phyloP scores from a whole-genome alignment of 2,888 invertebrate genomes.

The Lycophotia porphyrea region DNA sequence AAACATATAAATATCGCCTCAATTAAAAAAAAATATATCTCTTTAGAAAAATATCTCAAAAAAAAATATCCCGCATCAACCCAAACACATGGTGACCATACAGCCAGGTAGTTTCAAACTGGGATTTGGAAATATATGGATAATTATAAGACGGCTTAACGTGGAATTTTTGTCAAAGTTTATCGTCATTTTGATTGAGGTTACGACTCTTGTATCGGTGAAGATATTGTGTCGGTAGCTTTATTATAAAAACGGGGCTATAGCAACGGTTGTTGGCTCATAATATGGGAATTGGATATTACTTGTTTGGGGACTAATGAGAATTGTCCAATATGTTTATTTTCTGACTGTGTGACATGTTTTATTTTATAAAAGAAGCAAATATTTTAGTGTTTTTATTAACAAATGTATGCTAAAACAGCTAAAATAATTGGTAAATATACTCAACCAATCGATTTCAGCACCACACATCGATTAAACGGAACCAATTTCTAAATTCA shows the following conservation, averaged over 20 bases:
- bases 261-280: constrained; percentile 42
- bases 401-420: background rate
- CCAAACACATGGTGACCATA: constrained; percentile 39
- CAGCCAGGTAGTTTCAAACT: constrained; percentile 85
- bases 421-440: background rate
- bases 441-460: constrained; percentile 11
- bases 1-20: background rate
- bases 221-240: constrained; percentile 85
- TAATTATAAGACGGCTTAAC: constrained; percentile 90
- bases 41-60: background rate
- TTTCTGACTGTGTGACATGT: background rate
- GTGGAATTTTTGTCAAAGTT: constrained; percentile 90
- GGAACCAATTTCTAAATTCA: constrained; percentile 40
- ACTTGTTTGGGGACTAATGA: constrained; percentile 19
- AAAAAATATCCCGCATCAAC: background rate
- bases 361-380: background rate
- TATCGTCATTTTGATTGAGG: constrained; percentile 90
- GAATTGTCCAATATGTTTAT: constrained; percentile 14
- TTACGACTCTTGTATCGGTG: constrained; percentile 82
- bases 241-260: constrained; percentile 72
- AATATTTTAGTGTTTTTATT: background rate
- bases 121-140: constrained; percentile 89
- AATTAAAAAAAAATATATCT: background rate
- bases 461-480: constrained; percentile 16
- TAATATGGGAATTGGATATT: constrained; percentile 35